Evolutionary conservation across 2,888 invertebrate genomes (phyloP).

Genomic region (Caradrina clavipalpis): DNA sequence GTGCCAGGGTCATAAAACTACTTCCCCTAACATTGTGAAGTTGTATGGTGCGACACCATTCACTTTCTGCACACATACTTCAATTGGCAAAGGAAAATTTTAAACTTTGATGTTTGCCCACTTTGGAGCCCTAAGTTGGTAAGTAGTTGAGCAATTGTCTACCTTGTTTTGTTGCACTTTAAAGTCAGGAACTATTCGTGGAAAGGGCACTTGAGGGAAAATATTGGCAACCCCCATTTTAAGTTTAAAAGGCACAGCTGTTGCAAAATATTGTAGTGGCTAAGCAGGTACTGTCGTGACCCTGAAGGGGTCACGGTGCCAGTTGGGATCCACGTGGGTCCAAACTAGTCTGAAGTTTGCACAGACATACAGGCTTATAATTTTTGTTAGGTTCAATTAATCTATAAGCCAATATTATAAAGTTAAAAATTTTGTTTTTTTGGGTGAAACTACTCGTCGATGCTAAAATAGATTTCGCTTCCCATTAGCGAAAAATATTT

Average conservation of each 20-base stretch:
- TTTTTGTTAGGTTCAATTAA: too few species aligned
- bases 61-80: constrained; percentile 70
- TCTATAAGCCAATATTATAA: too few species aligned
- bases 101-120: constrained; percentile 39
- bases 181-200: constrained; percentile 26
- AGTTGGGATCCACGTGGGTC: too few species aligned
- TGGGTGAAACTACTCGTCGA: too few species aligned
- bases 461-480: too few species aligned
- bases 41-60: constrained; percentile 74
- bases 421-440: too few species aligned
- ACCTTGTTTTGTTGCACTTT: constrained; percentile 16
- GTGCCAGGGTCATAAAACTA: constrained; percentile 88
- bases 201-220: constrained; percentile 27
- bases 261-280: constrained; percentile 28
- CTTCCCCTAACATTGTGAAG: constrained; percentile 83
- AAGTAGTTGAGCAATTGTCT: constrained; percentile 29
- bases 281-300: not conserved
- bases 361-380: too few species aligned
- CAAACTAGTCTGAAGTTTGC: too few species aligned
- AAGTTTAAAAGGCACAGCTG: constrained; percentile 41
- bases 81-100: constrained; percentile 50
- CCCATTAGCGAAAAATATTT: too few species aligned
- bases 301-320: too few species aligned
- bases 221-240: constrained; percentile 1
- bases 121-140: constrained; percentile 30